phyloP scores from a whole-genome alignment of 2,888 invertebrate genomes.

The Acleris cristana region DNA sequence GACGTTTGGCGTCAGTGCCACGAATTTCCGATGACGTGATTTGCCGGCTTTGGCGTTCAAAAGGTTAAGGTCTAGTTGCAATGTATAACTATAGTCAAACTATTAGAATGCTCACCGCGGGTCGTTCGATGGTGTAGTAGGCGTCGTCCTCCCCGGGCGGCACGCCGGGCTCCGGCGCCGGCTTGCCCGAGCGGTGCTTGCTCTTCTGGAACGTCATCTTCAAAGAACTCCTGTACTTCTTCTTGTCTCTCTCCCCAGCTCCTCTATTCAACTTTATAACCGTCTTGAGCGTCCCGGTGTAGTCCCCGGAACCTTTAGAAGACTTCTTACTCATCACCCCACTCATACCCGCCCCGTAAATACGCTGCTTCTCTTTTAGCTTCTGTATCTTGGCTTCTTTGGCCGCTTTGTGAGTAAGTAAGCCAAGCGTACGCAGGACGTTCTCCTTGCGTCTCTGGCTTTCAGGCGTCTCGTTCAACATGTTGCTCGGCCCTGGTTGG shows the following conservation, averaged over 20 bases:
- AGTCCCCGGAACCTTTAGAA: conserved; percentile 76
- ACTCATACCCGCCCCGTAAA: conserved; percentile 55
- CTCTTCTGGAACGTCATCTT: conserved; percentile 92
- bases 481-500: conserved; percentile 69
- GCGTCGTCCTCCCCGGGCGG: conserved; percentile 67
- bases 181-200: conserved; percentile 85
- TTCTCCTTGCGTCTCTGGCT: conserved; percentile 88
- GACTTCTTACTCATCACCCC: conserved; percentile 59
- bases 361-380: conserved; percentile 76
- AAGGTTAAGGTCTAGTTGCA: too few species aligned
- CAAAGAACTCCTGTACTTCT: conserved; percentile 87
- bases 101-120: conserved; percentile 70
- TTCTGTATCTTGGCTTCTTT: conserved; percentile 86
- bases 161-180: conserved; percentile 70
- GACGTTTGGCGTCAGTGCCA: too few species aligned
- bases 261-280: conserved; percentile 90
- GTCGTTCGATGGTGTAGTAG: conserved; percentile 88
- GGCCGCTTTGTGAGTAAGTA: conserved; percentile 89
- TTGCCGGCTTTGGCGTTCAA: too few species aligned
- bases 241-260: conserved; percentile 77
- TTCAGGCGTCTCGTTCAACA: conserved; percentile 83
- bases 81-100: too few species aligned
- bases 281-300: conserved; percentile 92
- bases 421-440: conserved; percentile 88
- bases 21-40: too few species aligned